A percentile compares a stretch with the other conserved stretches of the same genome.
Evolutionary conservation across 2,113 vertebrate species (phyloP).

Genomic region (Hemiprocne comata): DNA sequence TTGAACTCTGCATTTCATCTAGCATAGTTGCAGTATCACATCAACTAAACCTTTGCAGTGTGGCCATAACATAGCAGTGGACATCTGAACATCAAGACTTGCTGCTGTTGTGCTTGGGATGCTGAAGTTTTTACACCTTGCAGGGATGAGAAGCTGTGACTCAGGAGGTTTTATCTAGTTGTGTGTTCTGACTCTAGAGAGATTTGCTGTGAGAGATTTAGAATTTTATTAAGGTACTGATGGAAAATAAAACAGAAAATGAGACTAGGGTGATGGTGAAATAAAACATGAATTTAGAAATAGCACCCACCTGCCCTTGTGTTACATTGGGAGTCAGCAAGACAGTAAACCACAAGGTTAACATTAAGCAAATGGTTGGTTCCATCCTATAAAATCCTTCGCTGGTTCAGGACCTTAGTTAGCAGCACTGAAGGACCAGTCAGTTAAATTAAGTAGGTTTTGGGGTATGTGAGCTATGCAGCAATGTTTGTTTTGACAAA

Average conservation of each 20-base stretch:
- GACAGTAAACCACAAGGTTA: background rate
- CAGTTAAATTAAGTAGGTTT: background rate
- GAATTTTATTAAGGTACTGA: background rate
- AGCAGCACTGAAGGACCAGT: background rate
- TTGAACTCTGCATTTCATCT: background rate
- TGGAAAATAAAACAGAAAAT: background rate
- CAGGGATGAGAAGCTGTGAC: background rate
- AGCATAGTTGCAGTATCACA: background rate
- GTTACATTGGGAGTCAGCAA: background rate
- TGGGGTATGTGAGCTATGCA: background rate
- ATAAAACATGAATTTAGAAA: background rate
- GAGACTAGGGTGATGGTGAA: background rate
- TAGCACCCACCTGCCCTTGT: background rate
- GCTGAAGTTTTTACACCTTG: background rate
- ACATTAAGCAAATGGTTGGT: background rate
- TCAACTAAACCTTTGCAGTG: background rate
- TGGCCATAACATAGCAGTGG: background rate
- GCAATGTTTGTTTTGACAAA: background rate
- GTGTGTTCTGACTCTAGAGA: background rate
- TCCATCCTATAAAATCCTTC: background rate
- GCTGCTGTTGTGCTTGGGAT: background rate
- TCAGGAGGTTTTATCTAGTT: background rate
- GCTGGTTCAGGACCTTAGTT: background rate
- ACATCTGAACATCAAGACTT: constrained; percentile 1
- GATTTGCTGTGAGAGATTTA: background rate